Conservation (phyloP, 2,113 vertebrate species). For the Azemiops feae region DNA sequence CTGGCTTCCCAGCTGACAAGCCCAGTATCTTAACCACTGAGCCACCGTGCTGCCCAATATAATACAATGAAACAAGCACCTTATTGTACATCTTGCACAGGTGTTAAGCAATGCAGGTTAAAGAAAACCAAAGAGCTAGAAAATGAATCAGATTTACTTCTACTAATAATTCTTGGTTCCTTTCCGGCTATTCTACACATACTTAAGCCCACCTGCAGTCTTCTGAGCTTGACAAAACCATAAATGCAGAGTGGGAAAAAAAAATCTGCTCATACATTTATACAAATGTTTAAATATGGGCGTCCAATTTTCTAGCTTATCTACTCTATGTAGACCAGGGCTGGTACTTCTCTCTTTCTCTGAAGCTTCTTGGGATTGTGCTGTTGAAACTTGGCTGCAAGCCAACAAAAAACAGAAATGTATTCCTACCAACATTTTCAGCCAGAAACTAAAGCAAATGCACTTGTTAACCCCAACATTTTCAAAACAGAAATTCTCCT, state of each 20-base stretch:
- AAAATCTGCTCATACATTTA: background rate
- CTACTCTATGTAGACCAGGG: background rate
- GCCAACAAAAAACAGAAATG: background rate
- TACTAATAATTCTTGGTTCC: background rate
- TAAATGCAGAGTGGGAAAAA: background rate
- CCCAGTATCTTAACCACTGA: background rate
- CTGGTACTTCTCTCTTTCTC: background rate
- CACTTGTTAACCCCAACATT: background rate
- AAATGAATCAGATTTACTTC: background rate
- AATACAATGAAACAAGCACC: background rate
- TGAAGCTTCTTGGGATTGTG: background rate
- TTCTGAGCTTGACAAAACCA: background rate
- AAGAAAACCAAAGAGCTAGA: background rate
- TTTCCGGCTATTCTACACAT: background rate
- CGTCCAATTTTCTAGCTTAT: background rate
- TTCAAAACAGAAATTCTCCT: background rate
- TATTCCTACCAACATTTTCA: background rate
- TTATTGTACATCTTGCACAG: background rate
- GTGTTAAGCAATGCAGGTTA: accelerated
- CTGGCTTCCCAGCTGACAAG: background rate
- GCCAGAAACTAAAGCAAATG: background rate
- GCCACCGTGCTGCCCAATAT: background rate
- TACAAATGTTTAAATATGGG: background rate
- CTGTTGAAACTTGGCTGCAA: background rate
- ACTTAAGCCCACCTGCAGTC: too few species aligned